phyloP scores from a whole-genome alignment of 2,888 invertebrate species.

The Miltochrista miniata region DNA sequence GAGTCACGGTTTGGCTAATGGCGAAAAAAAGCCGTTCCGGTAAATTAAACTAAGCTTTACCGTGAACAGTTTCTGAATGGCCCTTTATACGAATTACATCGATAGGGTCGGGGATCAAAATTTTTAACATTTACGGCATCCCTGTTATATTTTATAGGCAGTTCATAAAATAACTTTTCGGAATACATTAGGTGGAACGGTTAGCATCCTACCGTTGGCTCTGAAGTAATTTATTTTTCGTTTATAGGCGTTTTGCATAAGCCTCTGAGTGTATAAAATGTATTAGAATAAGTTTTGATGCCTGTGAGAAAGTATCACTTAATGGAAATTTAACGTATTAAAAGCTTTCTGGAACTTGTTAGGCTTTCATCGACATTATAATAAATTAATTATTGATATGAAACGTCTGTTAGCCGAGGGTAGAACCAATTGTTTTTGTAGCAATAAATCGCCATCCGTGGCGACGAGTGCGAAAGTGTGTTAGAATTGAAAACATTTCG shows the following conservation, averaged over 20 bases:
- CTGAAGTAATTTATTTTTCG: slow-evolving; percentile 69
- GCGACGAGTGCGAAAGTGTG: no score
- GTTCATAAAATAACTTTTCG: slow-evolving; percentile 75
- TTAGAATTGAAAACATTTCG: no score
- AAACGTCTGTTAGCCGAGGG: no score
- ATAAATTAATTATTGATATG: neutral
- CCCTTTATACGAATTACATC: slow-evolving; percentile 61
- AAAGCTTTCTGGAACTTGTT: slow-evolving; percentile 15
- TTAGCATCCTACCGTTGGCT: slow-evolving; percentile 61
- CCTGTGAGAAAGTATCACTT: slow-evolving; percentile 35
- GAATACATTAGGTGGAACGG: slow-evolving; percentile 70
- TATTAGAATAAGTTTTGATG: slow-evolving; percentile 54
- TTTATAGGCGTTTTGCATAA: slow-evolving; percentile 75
- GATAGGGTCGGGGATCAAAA: slow-evolving; percentile 55
- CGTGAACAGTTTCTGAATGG: slow-evolving; percentile 40
- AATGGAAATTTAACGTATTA: slow-evolving; percentile 23
- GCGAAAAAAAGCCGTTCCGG: slow-evolving; percentile 57
- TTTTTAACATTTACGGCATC: slow-evolving; percentile 70
- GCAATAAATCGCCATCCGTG: no score
- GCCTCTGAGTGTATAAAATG: slow-evolving; percentile 58
- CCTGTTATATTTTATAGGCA: slow-evolving; percentile 76
- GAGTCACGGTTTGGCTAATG: slow-evolving; percentile 51
- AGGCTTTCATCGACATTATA: neutral
- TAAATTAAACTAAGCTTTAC: slow-evolving; percentile 64
- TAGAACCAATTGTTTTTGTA: no score